Base-by-base conservation (phyloP, 2,888 invertebrate species). In the Encarsia formosa region DNA sequence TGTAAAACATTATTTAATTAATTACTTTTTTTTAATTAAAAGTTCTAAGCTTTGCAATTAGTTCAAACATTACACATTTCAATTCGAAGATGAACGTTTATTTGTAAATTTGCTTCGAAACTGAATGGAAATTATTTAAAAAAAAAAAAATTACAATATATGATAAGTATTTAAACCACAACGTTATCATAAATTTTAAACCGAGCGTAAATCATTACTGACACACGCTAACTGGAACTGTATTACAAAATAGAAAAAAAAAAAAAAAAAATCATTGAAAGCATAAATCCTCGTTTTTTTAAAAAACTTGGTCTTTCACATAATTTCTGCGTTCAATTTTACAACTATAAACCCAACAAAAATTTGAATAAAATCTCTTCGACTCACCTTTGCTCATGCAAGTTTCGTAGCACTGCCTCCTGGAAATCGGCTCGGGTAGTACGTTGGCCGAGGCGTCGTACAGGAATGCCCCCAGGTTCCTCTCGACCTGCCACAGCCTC, bases 401-500 rank as follows among this genome's bases (percentile, higher is more conserved):
- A 20, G 49, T 70, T 42, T 77, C 72, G 61, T 87, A 85, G 69
- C 91, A 91, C 58, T 85, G 80, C 51, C 78, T 77, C 59, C 86
- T 78, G 26, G 83, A 84, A 54, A 82, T 75, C 60, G 83, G 78
- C 31, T 79, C 76, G 2, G 83, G 70, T 52, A 87, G 73, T 63
- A 80, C 81, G 59, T 80, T 79, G 45, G 81, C 78, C 56, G 81
- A 81, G 60, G 84, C 83, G 13, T 86, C 83, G 49, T 87, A 80
- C 60, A 92, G 74, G 60, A 84, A 82, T 61, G 85, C 86, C 11
- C 90, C 88, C 9, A 87, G 84, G 45, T 86, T 85, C 62, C 83
- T 80, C 65, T 91, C 90, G 44, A 89, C 76, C 23, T 83, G 79
- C 91, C 91, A 92, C 63, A 84, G 79, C 52, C 83, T 82, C 8